Evolutionary conservation across 2,113 vertebrate genomes (phyloP), one percentile per base, ranked within the genome.

Genomic region (Oncorhynchus gorbuscha): DNA sequence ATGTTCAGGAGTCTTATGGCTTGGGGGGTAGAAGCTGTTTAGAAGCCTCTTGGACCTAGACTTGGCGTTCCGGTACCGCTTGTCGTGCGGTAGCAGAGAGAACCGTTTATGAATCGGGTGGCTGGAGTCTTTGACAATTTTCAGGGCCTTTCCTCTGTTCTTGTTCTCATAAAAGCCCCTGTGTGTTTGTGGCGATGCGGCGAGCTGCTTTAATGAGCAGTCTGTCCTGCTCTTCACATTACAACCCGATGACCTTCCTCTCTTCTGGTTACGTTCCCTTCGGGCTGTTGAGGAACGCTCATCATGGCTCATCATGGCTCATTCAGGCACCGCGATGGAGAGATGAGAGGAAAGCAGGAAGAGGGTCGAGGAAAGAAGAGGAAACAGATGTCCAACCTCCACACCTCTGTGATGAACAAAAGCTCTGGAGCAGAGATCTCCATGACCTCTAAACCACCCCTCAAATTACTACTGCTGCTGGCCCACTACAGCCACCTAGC

Each of bases 241-340:
- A 67, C 73, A 66, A 20, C 26, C 49, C 24, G 71, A 77, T 69
- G 80, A 64, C 61, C 24, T 51, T 48, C 73, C n/a, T 39, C 28
- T 58, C 49, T 45, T 64, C 49, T 26, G 35, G 5, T 51, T 20
- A 3, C 28, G 16, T 45, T 67, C 24, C 18, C 45, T 4, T 35
- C 5, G 35, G 55, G 69, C 28, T 6, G 22, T 28, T 66, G 20
- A 68, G 58, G 72, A 71, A 64, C 58, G 66, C 74, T 74, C 69
- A 71, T 61, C 76, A 71, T 22, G 58, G 66, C 77, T 65, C 73
- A 26, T 78, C 65, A 74, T 79, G 77, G 82, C 75, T 76, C 80
- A 81, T 70, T 62, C 22, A 20, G 61, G 72, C 28, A 0, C 28
- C 28, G 28, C 28, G 28, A 28, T 28, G 28, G 28, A 66, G 26